Evolutionary conservation across 2,888 invertebrate genomes (phyloP).

Genomic region (Watsonalla cultraria): DNA sequence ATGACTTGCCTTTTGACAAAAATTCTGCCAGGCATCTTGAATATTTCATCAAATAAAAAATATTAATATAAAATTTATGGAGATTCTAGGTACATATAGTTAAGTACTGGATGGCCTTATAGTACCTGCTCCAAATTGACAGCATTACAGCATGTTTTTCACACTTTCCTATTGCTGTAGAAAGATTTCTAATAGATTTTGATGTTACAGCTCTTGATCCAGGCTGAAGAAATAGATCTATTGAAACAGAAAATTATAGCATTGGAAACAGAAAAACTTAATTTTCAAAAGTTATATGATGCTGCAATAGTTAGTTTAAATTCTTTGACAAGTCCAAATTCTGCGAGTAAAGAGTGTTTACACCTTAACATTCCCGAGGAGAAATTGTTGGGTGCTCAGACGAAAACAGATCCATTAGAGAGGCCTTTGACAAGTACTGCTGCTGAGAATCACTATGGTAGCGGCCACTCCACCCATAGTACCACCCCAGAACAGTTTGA

Average conservation of each 20-base stretch:
- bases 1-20: too few species aligned
- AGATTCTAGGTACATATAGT: too few species aligned
- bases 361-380: slow-evolving; percentile 57
- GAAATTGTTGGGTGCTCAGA: slow-evolving; percentile 36
- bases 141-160: too few species aligned
- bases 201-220: slow-evolving; percentile 50
- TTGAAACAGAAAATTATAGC: slow-evolving; percentile 74
- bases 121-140: too few species aligned
- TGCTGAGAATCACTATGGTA: slow-evolving; percentile 71
- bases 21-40: too few species aligned
- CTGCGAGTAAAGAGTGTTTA: slow-evolving; percentile 48
- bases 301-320: slow-evolving; percentile 72
- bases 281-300: slow-evolving; percentile 76
- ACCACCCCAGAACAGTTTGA: slow-evolving; percentile 81
- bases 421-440: slow-evolving; percentile 65
- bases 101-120: too few species aligned
- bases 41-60: too few species aligned
- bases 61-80: too few species aligned
- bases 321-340: slow-evolving; percentile 63
- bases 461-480: slow-evolving; percentile 73
- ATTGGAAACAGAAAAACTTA: slow-evolving; percentile 78
- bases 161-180: background rate
- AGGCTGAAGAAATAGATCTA: slow-evolving; percentile 77
- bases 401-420: slow-evolving; percentile 30
- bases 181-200: background rate